Evolutionary conservation across 92 coral and sea anemone genomes (phyloP).

Genomic region (Bergia sp.): DNA sequence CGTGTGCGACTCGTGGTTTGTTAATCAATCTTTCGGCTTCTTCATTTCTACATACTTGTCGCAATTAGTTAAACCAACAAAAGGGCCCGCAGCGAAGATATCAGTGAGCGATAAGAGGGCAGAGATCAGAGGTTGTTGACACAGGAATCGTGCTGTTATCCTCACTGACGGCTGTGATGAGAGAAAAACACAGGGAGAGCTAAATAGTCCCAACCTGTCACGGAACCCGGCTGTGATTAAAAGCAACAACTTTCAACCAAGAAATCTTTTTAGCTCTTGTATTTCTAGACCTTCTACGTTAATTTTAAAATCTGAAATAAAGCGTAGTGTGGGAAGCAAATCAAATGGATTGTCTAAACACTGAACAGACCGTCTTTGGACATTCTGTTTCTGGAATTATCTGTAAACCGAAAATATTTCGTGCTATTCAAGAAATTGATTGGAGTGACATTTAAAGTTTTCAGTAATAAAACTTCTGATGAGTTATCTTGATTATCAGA

Average conservation of each 20-base stretch:
- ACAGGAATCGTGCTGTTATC: conserved; percentile 10
- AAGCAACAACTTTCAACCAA: background rate
- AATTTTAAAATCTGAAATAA: background rate
- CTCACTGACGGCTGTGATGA: conserved; percentile 17
- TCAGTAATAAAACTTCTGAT: background rate
- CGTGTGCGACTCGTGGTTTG: conserved; percentile 35
- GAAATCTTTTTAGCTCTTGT: background rate
- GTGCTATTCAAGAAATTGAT: background rate
- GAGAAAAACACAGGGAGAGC: background rate
- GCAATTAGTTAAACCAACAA: conserved; percentile 23
- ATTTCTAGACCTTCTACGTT: background rate
- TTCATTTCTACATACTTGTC: conserved; percentile 38
- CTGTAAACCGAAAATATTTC: background rate
- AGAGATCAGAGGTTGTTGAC: conserved; percentile 29
- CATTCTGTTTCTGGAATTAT: background rate
- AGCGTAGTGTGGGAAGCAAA: background rate
- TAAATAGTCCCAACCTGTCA: conserved; percentile 19
- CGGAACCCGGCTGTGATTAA: background rate
- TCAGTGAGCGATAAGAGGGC: conserved; percentile 20
- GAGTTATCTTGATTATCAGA: background rate
- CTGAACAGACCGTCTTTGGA: background rate
- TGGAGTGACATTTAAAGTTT: background rate
- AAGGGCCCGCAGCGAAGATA: conserved; percentile 36
- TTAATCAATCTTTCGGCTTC: conserved; percentile 12
- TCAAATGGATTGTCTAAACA: background rate